phyloP scores from a whole-genome alignment of 2,113 vertebrate species.

The Lathamus discolor region DNA sequence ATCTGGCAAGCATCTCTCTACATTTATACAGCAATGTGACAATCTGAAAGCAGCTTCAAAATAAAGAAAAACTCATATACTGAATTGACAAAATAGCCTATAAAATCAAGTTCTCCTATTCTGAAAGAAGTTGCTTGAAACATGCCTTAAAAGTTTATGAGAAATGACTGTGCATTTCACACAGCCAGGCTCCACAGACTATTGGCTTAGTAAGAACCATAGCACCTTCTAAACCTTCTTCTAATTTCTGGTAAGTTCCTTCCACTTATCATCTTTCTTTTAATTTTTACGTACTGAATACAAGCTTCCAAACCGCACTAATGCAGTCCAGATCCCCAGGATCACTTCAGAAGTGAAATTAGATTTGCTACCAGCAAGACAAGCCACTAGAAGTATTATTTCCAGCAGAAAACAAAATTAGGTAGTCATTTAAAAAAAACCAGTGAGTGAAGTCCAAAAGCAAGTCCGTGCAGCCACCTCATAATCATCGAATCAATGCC shows the following conservation, averaged over 20 bases:
- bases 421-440: conserved; percentile 17
- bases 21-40: neutral
- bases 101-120: neutral
- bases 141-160: neutral
- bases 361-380: conserved; percentile 4
- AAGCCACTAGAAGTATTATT: neutral
- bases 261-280: neutral
- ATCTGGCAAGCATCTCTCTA: neutral
- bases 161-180: neutral
- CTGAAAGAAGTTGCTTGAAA: neutral
- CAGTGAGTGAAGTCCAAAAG: neutral
- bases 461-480: neutral
- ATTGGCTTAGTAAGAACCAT: neutral
- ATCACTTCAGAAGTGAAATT: conserved; percentile 18
- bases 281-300: neutral
- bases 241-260: conserved; percentile 8
- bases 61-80: neutral
- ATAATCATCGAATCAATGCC: neutral
- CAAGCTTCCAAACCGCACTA: conserved; percentile 10
- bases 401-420: conserved; percentile 21
- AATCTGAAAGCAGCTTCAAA: neutral
- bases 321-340: neutral
- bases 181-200: neutral
- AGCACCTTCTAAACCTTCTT: neutral
- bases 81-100: neutral